Conservation (phyloP, 2,113 vertebrate species). For the Platysteira castanea region DNA sequence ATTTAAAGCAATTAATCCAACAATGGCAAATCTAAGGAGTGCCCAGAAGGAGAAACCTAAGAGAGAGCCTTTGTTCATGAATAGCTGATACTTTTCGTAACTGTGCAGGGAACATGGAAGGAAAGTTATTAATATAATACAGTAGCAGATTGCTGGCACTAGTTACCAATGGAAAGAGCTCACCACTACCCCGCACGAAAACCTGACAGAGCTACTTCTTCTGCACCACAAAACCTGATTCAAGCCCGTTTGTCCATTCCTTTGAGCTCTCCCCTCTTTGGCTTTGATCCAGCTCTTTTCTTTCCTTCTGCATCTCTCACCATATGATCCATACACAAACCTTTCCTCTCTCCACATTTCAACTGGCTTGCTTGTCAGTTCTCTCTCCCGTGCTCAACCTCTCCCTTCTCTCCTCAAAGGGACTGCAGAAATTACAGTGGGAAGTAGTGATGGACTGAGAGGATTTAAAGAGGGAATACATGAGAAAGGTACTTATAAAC, state of each 20-base stretch:
- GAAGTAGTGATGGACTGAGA: neutral
- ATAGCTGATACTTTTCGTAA: neutral
- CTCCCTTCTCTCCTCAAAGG: neutral
- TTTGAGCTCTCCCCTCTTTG: neutral
- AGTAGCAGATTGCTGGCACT: neutral
- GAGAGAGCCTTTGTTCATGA: neutral
- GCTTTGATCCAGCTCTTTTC: neutral
- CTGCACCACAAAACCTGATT: neutral
- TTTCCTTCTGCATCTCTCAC: neutral
- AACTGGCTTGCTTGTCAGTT: neutral
- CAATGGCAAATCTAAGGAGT: neutral
- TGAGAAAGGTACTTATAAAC: neutral
- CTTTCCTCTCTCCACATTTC: neutral
- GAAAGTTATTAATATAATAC: neutral
- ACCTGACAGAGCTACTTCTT: neutral
- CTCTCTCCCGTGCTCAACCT: neutral
- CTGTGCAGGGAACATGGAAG: neutral
- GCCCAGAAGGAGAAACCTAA: neutral
- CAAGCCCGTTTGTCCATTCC: neutral
- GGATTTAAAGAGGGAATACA: neutral
- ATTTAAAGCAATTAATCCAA: conserved; percentile 24
- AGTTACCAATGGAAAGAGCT: neutral
- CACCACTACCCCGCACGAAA: neutral
- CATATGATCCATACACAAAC: neutral
- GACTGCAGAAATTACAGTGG: neutral